Conservation (phyloP, 92 coral and sea anemone genomes). For the Bergia sp. region DNA sequence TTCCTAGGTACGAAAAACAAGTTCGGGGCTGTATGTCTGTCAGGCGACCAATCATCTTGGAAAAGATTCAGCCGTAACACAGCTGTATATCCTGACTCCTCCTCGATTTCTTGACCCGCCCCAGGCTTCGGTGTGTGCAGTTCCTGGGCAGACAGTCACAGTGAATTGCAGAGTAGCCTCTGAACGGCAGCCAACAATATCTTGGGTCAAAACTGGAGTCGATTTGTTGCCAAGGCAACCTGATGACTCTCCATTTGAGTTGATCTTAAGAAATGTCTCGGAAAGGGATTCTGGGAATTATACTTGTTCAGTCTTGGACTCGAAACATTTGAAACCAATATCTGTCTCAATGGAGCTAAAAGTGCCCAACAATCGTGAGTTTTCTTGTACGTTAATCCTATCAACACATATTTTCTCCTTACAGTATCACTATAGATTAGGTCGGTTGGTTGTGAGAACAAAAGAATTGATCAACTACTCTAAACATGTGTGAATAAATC, state of each 20-base stretch:
- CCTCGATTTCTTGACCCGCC: constrained; percentile 28
- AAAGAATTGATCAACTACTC: too few relatives aligned
- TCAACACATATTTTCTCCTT: too few relatives aligned
- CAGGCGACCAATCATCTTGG: constrained; percentile 35
- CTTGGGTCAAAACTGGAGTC: constrained; percentile 7
- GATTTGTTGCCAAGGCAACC: not conserved
- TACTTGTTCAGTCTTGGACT: constrained; percentile 17
- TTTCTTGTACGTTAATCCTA: not conserved
- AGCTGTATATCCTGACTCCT: not conserved
- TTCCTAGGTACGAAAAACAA: constrained; percentile 21
- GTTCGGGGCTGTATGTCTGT: constrained; percentile 33
- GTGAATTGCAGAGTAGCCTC: constrained; percentile 22
- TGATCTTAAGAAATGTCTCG: constrained; percentile 14
- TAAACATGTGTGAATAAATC: too few relatives aligned
- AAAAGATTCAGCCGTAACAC: constrained; percentile 17
- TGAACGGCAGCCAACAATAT: not conserved
- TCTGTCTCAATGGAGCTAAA: constrained; percentile 38
- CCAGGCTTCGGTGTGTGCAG: not conserved
- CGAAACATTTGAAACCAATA: constrained; percentile 20
- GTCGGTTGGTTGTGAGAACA: too few relatives aligned
- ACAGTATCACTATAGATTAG: too few relatives aligned
- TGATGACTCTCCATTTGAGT: too few relatives aligned
- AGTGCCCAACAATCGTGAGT: constrained; percentile 27
- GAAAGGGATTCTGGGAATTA: constrained; percentile 36
- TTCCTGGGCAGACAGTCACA: constrained; percentile 4